Evolutionary conservation across 2,113 vertebrate genomes (phyloP).

Genomic region (Anthoscopus minutus): DNA sequence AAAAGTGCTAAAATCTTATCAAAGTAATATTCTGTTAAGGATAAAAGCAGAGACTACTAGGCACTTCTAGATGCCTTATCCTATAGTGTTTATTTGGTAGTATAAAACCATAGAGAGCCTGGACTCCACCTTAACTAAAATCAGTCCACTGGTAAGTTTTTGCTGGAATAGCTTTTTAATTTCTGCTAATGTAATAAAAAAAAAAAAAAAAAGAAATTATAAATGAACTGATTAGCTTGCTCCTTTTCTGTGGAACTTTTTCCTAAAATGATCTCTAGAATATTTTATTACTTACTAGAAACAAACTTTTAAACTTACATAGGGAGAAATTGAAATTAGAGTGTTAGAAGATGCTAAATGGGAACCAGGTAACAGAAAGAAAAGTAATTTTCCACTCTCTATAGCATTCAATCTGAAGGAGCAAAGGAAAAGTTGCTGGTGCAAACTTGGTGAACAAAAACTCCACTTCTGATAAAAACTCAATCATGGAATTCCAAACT

Average conservation of each 20-base stretch:
- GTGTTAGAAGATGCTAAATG: not conserved
- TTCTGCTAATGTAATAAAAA: not conserved
- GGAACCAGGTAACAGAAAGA: not conserved
- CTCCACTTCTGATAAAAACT: not conserved
- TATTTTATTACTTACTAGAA: not conserved
- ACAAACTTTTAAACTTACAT: not conserved
- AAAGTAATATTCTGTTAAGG: not conserved
- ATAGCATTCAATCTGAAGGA: not conserved
- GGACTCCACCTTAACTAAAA: not conserved
- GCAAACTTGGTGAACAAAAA: not conserved
- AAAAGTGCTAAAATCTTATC: not conserved
- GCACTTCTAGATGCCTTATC: not conserved
- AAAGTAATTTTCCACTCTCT: not conserved
- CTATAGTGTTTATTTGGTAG: not conserved
- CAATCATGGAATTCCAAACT: not conserved
- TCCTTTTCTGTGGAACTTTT: not conserved
- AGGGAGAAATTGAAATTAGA: not conserved
- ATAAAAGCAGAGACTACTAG: not conserved
- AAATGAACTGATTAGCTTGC: not conserved
- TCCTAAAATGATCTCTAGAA: not conserved
- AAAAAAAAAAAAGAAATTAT: not conserved
- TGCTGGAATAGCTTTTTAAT: not conserved
- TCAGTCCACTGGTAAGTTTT: not conserved
- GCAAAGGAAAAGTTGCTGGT: not conserved
- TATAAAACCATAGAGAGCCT: not conserved